Evolutionary conservation across 2,888 invertebrate genomes (phyloP), one percentile per base, ranked within the genome.

Genomic region (Galeruca laticollis): DNA sequence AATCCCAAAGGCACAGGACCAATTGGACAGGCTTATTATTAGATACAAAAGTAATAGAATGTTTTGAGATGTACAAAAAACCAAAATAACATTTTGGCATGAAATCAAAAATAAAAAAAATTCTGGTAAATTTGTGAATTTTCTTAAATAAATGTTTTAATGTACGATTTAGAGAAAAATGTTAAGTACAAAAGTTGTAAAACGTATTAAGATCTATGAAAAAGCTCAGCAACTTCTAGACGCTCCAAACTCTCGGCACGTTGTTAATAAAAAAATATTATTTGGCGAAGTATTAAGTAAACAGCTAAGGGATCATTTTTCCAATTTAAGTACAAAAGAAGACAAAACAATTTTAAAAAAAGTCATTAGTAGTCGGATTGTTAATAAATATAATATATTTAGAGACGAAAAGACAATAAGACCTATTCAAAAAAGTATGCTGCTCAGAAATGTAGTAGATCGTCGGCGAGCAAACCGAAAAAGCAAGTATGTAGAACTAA

Each of bases 261-360:
- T 18, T 1, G 49, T 51, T 18, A 51, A 51, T 18, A 51, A 51
- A 51, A 51, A 51, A 20, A 51, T 62, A 15, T 62, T 62, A 51
- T 62, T 62, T 62, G 51, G 51, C 11, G 62, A 62, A 35, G 62
- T 62, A 13, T 40, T 60, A 43, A 60, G 26, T 40, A 21, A 60
- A 60, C 60, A 60, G 15, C 11, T 43, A n/a, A 43, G n/a, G 26
- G 21, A 60, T 6, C 20, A 60, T 43, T 43, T 43, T 43, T 26
- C 60, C 35, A 51, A 31, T 47, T 51, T 62, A 51, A 51, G 20
- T 2, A 51, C 31, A 51, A 51, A 49, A 20, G 31, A 62, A 31
- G 62, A 62, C 20, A 62, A 61, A 62, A 62, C 21, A 47, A 47
- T 62, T 47, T 62, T 62, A 51, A 33, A 47, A 33, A 62, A 33